These are phyloP conservation scores for Sitodiplosis mosellana DNA, from an alignment of 1,140 invertebrate genomes.

Conservation along the genomic window DNA sequence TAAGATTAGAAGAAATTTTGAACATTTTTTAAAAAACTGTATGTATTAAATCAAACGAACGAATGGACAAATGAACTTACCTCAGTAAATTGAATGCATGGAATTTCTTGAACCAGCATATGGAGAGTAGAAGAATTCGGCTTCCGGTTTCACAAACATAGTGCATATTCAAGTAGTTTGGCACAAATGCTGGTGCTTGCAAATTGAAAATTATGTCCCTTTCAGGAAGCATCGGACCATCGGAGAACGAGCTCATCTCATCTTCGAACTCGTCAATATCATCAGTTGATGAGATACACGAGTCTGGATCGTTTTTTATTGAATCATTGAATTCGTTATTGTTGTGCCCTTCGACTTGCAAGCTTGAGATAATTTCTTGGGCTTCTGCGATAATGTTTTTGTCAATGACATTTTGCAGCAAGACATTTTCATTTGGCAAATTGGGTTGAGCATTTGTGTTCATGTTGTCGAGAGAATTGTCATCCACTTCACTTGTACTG, in stretches of 20 bases:
- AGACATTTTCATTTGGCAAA: too few relatives aligned
- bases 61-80: slow-evolving; percentile 28
- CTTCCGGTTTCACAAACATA: slow-evolving; percentile 87
- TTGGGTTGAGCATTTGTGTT: too few relatives aligned
- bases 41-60: slow-evolving; percentile 3
- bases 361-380: slow-evolving; percentile 51
- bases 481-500: too few relatives aligned
- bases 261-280: slow-evolving; percentile 14
- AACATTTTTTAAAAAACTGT: slow-evolving; percentile 2
- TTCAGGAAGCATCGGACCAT: slow-evolving; percentile 46
- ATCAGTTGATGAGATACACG: slow-evolving; percentile 6
- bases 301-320: not conserved
- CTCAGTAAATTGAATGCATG: slow-evolving; percentile 59
- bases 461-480: too few relatives aligned
- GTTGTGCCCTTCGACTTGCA: slow-evolving; percentile 16
- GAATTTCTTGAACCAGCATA: slow-evolving; percentile 75
- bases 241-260: slow-evolving; percentile 1
- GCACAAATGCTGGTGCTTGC: slow-evolving; percentile 62
- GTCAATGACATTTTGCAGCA: slow-evolving; percentile 36
- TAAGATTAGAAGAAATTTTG: slow-evolving; percentile 19
- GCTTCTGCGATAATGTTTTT: slow-evolving; percentile 52
- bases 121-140: slow-evolving; percentile 67
- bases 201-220: slow-evolving; percentile 56
- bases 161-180: slow-evolving; percentile 66
- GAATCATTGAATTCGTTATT: not conserved